Percentiles rank a stretch among this genome's conserved stretches.
Evolutionary conservation across 2,113 vertebrate genomes (phyloP).

Genomic region (Crotalus horridus): DNA sequence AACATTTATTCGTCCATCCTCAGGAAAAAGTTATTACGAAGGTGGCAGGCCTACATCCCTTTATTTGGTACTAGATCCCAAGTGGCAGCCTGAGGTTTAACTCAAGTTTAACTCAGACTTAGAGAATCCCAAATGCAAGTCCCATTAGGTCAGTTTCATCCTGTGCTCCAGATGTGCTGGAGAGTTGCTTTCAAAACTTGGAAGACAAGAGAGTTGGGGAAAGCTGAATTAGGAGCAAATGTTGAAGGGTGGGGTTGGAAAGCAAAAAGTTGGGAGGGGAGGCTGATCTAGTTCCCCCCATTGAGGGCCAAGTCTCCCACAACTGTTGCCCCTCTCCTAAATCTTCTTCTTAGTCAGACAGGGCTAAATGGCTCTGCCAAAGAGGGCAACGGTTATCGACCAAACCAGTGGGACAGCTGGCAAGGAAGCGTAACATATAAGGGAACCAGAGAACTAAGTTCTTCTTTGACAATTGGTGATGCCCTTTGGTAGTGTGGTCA

Average conservation of each 20-base stretch:
- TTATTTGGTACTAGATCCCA: not conserved
- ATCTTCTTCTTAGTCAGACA: not conserved
- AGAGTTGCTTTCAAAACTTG: not conserved
- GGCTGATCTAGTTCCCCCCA: not conserved
- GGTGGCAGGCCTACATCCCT: not conserved
- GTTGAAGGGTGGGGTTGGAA: not conserved
- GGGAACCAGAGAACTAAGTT: too few relatives aligned
- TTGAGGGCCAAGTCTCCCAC: not conserved
- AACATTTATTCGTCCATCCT: not conserved
- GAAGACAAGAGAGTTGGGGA: not conserved
- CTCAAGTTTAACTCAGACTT: not conserved
- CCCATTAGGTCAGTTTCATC: not conserved
- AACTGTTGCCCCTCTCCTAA: not conserved
- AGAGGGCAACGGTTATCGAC: not conserved
- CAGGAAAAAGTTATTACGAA: not conserved
- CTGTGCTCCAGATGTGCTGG: not conserved
- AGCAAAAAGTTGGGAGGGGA: not conserved
- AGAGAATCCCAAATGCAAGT: not conserved
- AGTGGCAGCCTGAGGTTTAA: not conserved
- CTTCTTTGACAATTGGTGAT: not conserved
- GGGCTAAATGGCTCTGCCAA: not conserved
- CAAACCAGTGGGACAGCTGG: not conserved
- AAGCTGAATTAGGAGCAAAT: not conserved
- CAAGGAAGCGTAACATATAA: not conserved
- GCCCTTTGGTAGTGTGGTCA: not conserved